A percentile compares a stretch with the other conserved stretches of the same genome.
Evolutionary conservation across 2,888 invertebrate species (phyloP).

Genomic region (Steinernema scapterisci): DNA sequence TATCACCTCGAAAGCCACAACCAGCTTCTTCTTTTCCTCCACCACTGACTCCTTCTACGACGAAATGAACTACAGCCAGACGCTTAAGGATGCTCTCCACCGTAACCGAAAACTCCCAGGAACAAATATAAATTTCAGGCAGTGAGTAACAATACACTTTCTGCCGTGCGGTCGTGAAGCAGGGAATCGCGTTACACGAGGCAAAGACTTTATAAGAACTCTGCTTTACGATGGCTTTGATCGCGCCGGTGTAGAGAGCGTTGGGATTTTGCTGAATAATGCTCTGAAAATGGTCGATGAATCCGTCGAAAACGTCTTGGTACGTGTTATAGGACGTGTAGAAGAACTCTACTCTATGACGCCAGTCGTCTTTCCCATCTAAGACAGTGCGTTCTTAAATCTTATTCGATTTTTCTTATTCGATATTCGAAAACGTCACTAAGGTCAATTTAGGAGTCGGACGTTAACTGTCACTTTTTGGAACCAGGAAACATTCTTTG

Average conservation of each 20-base stretch:
- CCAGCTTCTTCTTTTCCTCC: constrained; percentile 32
- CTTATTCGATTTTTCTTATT: constrained; percentile 25
- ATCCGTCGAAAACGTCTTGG: constrained; percentile 30
- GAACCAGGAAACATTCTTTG: no score
- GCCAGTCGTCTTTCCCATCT: constrained; percentile 33
- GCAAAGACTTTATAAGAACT: constrained; percentile 27
- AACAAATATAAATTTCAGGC: background rate
- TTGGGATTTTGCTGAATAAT: constrained; percentile 36
- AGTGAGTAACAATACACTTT: background rate
- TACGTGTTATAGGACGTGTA: constrained; percentile 33
- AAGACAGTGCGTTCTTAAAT: constrained; percentile 11
- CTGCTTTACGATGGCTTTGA: constrained; percentile 17
- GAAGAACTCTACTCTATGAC: constrained; percentile 36
- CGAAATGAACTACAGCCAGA: constrained; percentile 37
- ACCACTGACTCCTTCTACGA: constrained; percentile 24
- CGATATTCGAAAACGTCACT: no score
- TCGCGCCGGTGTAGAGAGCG: constrained; percentile 1
- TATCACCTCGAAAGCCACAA: constrained; percentile 30
- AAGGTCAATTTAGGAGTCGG: no score
- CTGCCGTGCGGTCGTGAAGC: background rate
- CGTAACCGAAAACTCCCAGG: background rate
- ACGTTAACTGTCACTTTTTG: no score
- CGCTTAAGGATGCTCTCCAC: constrained; percentile 26
- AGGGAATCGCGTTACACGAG: background rate
- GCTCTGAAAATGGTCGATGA: constrained; percentile 35